Conservation (phyloP, 2,113 vertebrate genomes). For the Acrocephalus kingi region DNA sequence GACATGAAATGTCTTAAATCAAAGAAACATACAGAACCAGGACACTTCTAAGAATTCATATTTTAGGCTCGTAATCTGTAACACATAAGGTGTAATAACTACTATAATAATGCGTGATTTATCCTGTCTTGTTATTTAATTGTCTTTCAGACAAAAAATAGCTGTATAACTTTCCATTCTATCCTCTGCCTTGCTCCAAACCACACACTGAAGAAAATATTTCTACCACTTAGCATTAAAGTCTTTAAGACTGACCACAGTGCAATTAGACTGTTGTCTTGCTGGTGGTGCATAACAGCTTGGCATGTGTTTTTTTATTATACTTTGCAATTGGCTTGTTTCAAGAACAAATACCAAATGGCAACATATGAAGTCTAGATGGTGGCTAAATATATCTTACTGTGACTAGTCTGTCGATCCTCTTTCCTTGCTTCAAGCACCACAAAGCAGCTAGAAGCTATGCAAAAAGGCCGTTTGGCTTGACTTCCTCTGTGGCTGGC, state of each 20-base stretch:
- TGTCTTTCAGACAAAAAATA: constrained; percentile 3
- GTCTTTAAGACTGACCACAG: constrained; percentile 63
- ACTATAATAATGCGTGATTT: constrained; percentile 16
- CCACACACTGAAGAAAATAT: constrained; percentile 63
- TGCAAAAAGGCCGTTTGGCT: not conserved
- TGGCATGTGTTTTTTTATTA: constrained; percentile 64
- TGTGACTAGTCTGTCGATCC: not conserved
- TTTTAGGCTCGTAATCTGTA: not conserved
- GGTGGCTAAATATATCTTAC: not conserved
- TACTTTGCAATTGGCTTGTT: constrained; percentile 9
- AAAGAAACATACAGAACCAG: not conserved
- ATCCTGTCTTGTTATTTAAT: constrained; percentile 42
- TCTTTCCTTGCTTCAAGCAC: not conserved
- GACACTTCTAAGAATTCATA: not conserved
- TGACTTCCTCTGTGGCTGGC: not conserved
- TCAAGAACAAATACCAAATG: constrained; percentile 4
- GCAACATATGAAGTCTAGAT: not conserved
- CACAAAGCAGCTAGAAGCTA: not conserved
- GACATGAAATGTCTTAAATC: not conserved
- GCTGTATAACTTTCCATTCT: constrained; percentile 58
- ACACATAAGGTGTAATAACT: not conserved
- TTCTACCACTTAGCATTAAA: constrained; percentile 58
- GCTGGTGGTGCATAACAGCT: constrained; percentile 47
- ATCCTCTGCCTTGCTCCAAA: constrained; percentile 57
- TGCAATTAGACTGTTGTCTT: constrained; percentile 61